phyloP scores from a whole-genome alignment of 1,140 invertebrate species.

The Dinothrombium tinctorium region DNA sequence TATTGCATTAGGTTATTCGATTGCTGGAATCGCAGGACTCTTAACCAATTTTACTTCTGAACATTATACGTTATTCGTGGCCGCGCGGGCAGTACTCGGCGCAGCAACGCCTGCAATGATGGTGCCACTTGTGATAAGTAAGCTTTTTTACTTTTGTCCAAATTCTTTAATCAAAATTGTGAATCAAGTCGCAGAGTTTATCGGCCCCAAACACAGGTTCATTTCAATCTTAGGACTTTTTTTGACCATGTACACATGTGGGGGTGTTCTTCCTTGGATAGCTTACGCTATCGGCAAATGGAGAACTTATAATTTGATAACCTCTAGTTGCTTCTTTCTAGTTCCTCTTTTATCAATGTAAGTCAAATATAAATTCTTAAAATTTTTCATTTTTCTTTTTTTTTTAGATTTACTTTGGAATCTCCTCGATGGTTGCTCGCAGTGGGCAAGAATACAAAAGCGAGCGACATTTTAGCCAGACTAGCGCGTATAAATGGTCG shows the following conservation, averaged over 20 bases:
- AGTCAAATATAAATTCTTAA: not conserved
- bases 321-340: not conserved
- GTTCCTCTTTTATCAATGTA: not conserved
- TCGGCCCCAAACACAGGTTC: constrained; percentile 4
- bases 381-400: not conserved
- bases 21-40: not conserved
- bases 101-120: not conserved
- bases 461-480: constrained; percentile 44
- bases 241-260: constrained; percentile 9
- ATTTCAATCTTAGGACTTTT: constrained; percentile 8
- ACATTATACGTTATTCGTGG: not conserved
- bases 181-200: constrained; percentile 10
- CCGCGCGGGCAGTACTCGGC: not conserved
- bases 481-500: constrained; percentile 52
- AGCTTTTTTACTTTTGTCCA: not conserved
- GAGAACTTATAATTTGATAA: not conserved
- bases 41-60: not conserved
- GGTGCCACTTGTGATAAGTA: not conserved
- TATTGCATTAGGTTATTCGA: too few species aligned
- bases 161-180: not conserved
- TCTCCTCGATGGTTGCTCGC: constrained; percentile 43
- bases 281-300: not conserved
- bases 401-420: constrained; percentile 18
- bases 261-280: constrained; percentile 5
- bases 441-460: constrained; percentile 48